Evolutionary conservation across 2,888 invertebrate species (phyloP), one percentile per base, ranked within the genome.

Genomic region (Xestia ashworthii): DNA sequence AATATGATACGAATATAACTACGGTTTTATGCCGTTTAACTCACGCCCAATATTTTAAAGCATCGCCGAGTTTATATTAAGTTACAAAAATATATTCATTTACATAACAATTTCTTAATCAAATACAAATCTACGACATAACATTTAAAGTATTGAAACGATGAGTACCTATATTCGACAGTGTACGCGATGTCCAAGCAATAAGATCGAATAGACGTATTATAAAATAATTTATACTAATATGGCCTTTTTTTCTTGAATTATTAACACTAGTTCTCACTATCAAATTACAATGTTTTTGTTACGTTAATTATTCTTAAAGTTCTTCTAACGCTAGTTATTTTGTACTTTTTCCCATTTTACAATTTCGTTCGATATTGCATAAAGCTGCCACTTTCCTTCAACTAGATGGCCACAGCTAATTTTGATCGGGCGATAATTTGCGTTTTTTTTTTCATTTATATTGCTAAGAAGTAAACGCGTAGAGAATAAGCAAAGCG

Each of bases 251-350:
- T 71, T n/a, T 69, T 70, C 19, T 55, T 55, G 48, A 32, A 71
- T 71, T 80, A 32, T 48, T 32, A 48, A 19, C 60, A 65, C 32
- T 80, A 78, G 44, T 65, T 74, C 46, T 79, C 66, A 79, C 78
- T 79, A 66, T 74, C 16, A 46, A 60, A 53, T 74, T 41, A 53
- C 25, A 1, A 50, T 46, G 19, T 38, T 50, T 44, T 58, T 58
- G 8, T 70, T 48, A n/a, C 46, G 16, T 55, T 64, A n/a, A n/a
- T n/a, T 32, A 32, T 65, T 64, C 41, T 64, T 70, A 70, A 32
- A 3, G n/a, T 25, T 64, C 3, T 41, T 14, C 44, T 32, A 65
- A 44, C 32, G 48, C n/a, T 64, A 55, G 11, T 32, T 44, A 25
- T n/a, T 66, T 81, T 81, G 50, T 60, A 74, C 44, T 41, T 44